Evolutionary conservation across 2,888 invertebrate species (phyloP), one percentile per base, ranked within the genome.

Genomic region (Patella ulyssiponensis): DNA sequence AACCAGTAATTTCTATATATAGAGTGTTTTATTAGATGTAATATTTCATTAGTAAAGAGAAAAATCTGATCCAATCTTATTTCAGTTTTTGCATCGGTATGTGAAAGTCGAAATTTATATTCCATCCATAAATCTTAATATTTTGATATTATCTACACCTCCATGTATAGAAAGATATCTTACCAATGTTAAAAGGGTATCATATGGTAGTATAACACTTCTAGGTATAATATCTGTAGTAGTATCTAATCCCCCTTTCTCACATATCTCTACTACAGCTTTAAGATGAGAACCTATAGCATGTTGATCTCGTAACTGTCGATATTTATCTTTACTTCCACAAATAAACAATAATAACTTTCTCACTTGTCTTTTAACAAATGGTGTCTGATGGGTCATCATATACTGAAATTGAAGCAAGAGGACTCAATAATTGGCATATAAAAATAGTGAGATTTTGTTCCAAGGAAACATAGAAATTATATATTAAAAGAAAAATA

Each of bases 311-410:
- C 98, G 94, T 83, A 97, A 93, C 90, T 97, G 96, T 0, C 98
- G 94, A 93, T 99, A 99, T 76, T 97, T 96, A 86, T 99, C 98
- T 89, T 98, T 97, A 77, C 96, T 97, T 33, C 98, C 98, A 91
- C 98, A 98, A 84, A 98, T 95, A 86, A 97, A 95, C 84, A 98
- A 93, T 23, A 99, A 92, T 23, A 99, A 93, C 92, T 98, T 98
- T 76, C 98, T 94, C 0, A 93, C 93, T 94, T 98, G 98, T 85
- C 98, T 94, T 79, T 94, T 94, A 0, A 96, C 95, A 87, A 95
- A 95, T 12, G 98, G 96, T n/a, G 97, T 96, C 90, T 96, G 96
- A 84, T 95, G 95, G 74, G 96, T 95, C 96, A 98, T 97, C 96
- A 97, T 96, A 89, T 97, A 97, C 88, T 90, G 83, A 15, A 86